These are phyloP conservation scores for Panagrolaimus sp. DNA, from an alignment of 1,140 invertebrate species.

Conservation along the genomic window DNA sequence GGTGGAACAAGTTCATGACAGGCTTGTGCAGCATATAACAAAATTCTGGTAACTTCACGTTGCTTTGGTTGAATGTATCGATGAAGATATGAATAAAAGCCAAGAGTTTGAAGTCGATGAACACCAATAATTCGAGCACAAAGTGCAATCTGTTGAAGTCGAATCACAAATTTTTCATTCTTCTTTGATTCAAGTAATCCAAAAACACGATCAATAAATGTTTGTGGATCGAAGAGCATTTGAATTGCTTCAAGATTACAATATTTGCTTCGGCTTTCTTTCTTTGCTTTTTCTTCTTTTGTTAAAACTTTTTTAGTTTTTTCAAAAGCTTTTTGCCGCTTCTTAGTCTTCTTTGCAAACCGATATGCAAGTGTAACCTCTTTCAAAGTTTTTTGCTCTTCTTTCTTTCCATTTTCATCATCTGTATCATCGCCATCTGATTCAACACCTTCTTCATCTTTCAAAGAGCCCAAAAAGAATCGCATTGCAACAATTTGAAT, in stretches of 20 bases:
- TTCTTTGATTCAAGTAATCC: slow-evolving; percentile 72
- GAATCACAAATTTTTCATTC: slow-evolving; percentile 71
- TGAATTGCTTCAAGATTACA: slow-evolving; percentile 57
- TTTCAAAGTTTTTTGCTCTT: slow-evolving; percentile 53
- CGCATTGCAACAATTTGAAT: slow-evolving; percentile 78
- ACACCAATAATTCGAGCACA: slow-evolving; percentile 89
- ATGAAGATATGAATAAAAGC: slow-evolving; percentile 58
- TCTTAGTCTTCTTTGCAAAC: slow-evolving; percentile 92
- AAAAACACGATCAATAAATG: slow-evolving; percentile 86
- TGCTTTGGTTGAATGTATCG: slow-evolving; percentile 57
- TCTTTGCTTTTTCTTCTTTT: slow-evolving; percentile 77
- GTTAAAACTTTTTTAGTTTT: slow-evolving; percentile 77
- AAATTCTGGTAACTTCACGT: slow-evolving; percentile 75
- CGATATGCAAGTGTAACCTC: slow-evolving; percentile 75
- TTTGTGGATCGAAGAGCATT: slow-evolving; percentile 59
- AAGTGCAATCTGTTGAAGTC: slow-evolving; percentile 86
- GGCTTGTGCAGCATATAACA: slow-evolving; percentile 90
- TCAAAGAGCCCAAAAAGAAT: slow-evolving; percentile 84
- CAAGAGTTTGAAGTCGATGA: slow-evolving; percentile 66
- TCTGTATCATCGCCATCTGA: slow-evolving; percentile 68
- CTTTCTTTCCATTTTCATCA: slow-evolving; percentile 57
- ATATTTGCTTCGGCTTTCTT: slow-evolving; percentile 60
- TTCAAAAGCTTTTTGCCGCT: slow-evolving; percentile 83
- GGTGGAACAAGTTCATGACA: slow-evolving; percentile 91
- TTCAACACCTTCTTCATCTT: slow-evolving; percentile 67